Conservation (phyloP, 2,113 vertebrate genomes). For the Callipepla squamata region DNA sequence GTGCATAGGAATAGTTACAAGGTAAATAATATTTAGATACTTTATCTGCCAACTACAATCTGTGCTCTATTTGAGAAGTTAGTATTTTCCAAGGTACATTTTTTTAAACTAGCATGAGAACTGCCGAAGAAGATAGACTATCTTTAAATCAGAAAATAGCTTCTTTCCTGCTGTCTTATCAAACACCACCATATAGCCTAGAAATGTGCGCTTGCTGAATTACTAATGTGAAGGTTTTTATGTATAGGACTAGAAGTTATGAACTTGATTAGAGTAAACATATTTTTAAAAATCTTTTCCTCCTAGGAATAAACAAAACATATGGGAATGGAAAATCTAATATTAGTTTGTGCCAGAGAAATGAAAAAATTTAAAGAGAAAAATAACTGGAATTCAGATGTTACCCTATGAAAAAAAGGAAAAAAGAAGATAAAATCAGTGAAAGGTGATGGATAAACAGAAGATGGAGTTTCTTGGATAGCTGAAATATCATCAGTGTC, state of each 20-base stretch:
- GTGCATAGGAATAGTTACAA: background rate
- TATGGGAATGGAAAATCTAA: background rate
- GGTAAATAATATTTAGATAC: background rate
- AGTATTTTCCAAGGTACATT: background rate
- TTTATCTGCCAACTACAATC: background rate
- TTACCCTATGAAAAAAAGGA: background rate
- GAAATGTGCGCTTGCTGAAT: background rate
- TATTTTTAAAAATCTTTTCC: background rate
- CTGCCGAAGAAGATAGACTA: constrained; percentile 30
- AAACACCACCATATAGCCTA: background rate
- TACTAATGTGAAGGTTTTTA: background rate
- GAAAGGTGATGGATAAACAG: background rate
- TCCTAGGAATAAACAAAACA: background rate
- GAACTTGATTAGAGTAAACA: background rate
- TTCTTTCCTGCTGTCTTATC: constrained; percentile 32
- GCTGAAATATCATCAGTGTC: background rate
- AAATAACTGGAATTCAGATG: background rate
- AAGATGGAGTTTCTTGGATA: background rate
- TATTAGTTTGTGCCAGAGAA: background rate
- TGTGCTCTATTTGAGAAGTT: background rate
- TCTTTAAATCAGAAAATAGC: constrained; percentile 53
- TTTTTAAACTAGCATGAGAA: background rate
- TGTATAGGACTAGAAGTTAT: background rate
- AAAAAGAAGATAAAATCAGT: background rate
- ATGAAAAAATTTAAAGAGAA: background rate